A percentile compares a stretch with the other conserved stretches of the same genome.
Conservation (phyloP, 2,888 invertebrate species). For the Tetheella fluctuosa region DNA sequence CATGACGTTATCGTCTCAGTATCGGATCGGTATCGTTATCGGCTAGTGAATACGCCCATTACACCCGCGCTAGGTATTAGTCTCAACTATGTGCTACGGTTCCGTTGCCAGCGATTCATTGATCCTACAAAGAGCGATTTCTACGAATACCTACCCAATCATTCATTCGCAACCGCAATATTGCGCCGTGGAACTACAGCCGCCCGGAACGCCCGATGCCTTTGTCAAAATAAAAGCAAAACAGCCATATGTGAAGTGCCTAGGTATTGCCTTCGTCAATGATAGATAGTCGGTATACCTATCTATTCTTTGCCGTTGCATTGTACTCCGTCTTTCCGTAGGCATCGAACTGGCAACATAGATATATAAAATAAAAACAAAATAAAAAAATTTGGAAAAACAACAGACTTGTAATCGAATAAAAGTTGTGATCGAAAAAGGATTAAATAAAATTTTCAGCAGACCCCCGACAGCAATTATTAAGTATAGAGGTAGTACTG, state of each 20-base stretch:
- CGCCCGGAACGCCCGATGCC: slow-evolving; percentile 29
- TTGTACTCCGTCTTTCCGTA: slow-evolving; percentile 14
- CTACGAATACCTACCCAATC: slow-evolving; percentile 64
- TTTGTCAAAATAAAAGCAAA: slow-evolving; percentile 59
- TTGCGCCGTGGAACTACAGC: slow-evolving; percentile 55
- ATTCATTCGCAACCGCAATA: slow-evolving; percentile 66
- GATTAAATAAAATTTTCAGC: no score
- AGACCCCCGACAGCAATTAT: no score
- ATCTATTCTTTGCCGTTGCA: no score
- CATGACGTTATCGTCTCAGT: no score
- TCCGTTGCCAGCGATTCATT: slow-evolving; percentile 44
- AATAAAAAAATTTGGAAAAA: no score
- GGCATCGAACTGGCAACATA: not conserved
- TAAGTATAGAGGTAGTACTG: no score
- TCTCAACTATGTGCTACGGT: slow-evolving; percentile 55
- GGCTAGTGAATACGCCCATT: slow-evolving; percentile 31
- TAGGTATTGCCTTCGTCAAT: slow-evolving; percentile 20
- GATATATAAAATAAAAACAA: no score
- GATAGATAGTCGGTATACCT: no score
- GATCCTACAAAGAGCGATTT: slow-evolving; percentile 56
- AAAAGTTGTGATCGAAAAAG: no score
- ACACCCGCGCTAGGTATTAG: slow-evolving; percentile 28
- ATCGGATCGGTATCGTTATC: no score
- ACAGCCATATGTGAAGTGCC: slow-evolving; percentile 49
- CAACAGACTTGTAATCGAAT: no score